Evolutionary conservation across 2,113 vertebrate species (phyloP).

Genomic region (Gymnobelideus leadbeateri): DNA sequence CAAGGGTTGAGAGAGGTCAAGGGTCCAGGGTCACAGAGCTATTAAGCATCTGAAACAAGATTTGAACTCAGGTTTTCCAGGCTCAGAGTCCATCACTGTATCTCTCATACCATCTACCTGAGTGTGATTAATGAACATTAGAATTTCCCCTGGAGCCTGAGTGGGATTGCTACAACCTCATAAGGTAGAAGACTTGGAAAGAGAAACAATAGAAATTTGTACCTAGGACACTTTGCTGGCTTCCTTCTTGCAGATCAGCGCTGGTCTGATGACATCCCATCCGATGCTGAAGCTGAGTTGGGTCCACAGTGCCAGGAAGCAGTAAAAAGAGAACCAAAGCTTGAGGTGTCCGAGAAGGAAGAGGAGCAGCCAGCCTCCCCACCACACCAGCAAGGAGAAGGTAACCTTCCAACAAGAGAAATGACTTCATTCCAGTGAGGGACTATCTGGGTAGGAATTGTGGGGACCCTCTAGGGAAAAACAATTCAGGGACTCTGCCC

Average conservation of each 20-base stretch:
- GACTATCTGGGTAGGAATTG: not conserved
- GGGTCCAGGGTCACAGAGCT: not conserved
- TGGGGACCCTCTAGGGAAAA: not conserved
- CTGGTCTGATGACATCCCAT: conserved; percentile 91
- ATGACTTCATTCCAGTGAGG: not conserved
- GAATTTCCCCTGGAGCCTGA: not conserved
- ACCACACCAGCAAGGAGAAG: conserved; percentile 51
- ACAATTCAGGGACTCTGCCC: not conserved
- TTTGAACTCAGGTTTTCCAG: not conserved
- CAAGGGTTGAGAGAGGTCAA: not conserved
- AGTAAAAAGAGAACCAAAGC: conserved; percentile 52
- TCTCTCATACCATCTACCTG: not conserved
- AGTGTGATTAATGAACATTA: not conserved
- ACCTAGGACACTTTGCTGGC: not conserved
- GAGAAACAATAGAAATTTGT: not conserved
- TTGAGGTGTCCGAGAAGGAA: conserved; percentile 76
- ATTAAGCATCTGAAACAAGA: not conserved
- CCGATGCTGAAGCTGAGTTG: conserved; percentile 92
- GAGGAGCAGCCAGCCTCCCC: conserved; percentile 38
- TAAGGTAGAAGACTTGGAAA: not conserved
- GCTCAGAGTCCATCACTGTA: not conserved
- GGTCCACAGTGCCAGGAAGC: conserved; percentile 78
- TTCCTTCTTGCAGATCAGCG: conserved; percentile 50
- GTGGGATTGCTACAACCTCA: not conserved
- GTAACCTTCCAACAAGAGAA: conserved; percentile 57